These are phyloP conservation scores for Aphelinus atriplicis DNA, from an alignment of 1,140 invertebrate species.

Conservation along the genomic window DNA sequence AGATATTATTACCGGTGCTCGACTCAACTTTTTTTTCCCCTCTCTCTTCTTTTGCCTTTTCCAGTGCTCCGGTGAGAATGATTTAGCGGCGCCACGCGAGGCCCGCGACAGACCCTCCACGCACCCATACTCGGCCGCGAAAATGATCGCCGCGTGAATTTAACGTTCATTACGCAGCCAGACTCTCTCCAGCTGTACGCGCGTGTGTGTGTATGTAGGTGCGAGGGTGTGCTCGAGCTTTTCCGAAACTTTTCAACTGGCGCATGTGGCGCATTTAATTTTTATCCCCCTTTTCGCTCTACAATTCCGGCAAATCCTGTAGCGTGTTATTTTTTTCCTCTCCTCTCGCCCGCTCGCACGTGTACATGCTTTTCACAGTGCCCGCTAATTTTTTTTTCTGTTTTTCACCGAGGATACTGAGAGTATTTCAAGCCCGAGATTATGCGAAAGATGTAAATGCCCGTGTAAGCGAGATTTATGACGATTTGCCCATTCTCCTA, in stretches of 20 bases:
- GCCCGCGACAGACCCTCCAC: neutral
- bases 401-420: neutral
- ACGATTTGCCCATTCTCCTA: no score
- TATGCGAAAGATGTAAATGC: no score
- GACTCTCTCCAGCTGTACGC: neutral
- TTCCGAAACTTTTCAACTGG: conserved; percentile 1
- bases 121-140: neutral
- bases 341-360: no score
- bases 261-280: neutral
- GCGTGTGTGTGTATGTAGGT: no score
- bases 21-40: neutral
- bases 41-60: neutral
- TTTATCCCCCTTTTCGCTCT: neutral
- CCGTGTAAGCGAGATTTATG: no score
- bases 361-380: neutral
- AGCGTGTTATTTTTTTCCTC: no score
- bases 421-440: no score
- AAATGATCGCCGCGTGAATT: conserved; percentile 4
- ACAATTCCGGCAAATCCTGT: no score
- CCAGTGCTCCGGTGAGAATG: neutral
- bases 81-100: neutral
- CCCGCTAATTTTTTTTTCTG: neutral
- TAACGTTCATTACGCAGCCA: neutral
- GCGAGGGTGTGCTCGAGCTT: neutral
- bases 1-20: conserved; percentile 16